These are phyloP conservation scores for Bungarus multicinctus DNA, from an alignment of 2,113 vertebrate species.

Conservation along the genomic window DNA sequence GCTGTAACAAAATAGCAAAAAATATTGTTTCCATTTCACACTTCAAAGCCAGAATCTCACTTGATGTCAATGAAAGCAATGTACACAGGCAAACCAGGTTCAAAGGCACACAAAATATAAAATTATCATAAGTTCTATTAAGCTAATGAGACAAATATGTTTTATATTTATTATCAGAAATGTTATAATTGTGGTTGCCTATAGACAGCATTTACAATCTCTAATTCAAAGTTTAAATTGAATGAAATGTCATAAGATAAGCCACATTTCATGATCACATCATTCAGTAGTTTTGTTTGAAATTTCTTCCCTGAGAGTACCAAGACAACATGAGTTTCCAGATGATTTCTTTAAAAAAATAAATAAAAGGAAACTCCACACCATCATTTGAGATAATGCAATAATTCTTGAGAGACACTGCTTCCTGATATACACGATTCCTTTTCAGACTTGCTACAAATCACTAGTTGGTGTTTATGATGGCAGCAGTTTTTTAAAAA, in stretches of 20 bases:
- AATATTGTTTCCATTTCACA: neutral
- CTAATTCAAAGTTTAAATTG: neutral
- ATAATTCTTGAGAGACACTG: neutral
- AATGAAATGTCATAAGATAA: neutral
- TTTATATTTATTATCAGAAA: neutral
- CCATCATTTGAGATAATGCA: neutral
- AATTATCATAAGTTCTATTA: neutral
- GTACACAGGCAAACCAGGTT: neutral
- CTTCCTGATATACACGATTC: neutral
- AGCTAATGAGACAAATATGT: neutral
- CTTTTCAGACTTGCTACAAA: neutral
- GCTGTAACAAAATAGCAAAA: neutral
- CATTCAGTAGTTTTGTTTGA: neutral
- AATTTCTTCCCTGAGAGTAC: neutral
- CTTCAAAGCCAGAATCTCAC: neutral
- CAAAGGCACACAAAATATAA: neutral
- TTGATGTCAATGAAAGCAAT: neutral
- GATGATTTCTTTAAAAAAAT: neutral
- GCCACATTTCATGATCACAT: neutral
- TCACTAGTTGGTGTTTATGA: neutral
- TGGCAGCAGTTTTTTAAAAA: neutral
- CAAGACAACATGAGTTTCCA: neutral
- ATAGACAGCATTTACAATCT: neutral
- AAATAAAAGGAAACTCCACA: neutral
- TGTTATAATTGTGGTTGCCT: neutral